Evolutionary conservation across 1,140 invertebrate genomes (phyloP), one percentile per base, ranked within the genome.

Genomic region (Pogonus chalceus): DNA sequence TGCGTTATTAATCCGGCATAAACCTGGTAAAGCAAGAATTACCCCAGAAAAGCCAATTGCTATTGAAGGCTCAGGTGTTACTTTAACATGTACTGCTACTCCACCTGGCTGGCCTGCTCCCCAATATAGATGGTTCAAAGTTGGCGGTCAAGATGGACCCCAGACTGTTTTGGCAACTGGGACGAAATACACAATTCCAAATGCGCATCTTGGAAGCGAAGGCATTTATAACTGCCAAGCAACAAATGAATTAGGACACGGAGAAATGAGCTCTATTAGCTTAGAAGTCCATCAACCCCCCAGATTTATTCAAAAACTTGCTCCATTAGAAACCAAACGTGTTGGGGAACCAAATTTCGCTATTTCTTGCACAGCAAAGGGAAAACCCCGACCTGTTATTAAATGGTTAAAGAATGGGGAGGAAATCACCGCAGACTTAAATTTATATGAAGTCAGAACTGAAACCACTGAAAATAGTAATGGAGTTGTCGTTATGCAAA

Each of bases 151-250:
- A 16, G 77, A 71, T 22, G 77, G 72, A 4, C 80, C 77, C 49
- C 71, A 77, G 3, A 78, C 78, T 4, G 80, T 84, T 4, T 71
- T 88, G 0, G 82, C 82, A 1, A 80, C 82, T n/a, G 87, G 88
- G 0, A 79, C 82, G 0, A 86, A 85, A 57, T 92, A 92, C 63
- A 88, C 87, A 23, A 93, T 96, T 60, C 79, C 84, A 0, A 84
- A 84, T 20, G 89, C 88, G 0, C 84, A 90, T 62, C 71, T 91
- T 18, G 83, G 81, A 10, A 88, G 85, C 62, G 92, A 94, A 69
- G 92, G 91, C 1, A 82, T 82, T 18, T 95, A 95, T 67, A 85
- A 85, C 62, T 96, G 92, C 64, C 86, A 92, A 65, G 90, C 90
- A 0, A 83, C 81, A 16, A 96, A 95, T 63, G 88, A 90, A 66